Conservation (phyloP, 37 sponge, comb jelly and placozoan species). For the Oscarella lobularis region DNA sequence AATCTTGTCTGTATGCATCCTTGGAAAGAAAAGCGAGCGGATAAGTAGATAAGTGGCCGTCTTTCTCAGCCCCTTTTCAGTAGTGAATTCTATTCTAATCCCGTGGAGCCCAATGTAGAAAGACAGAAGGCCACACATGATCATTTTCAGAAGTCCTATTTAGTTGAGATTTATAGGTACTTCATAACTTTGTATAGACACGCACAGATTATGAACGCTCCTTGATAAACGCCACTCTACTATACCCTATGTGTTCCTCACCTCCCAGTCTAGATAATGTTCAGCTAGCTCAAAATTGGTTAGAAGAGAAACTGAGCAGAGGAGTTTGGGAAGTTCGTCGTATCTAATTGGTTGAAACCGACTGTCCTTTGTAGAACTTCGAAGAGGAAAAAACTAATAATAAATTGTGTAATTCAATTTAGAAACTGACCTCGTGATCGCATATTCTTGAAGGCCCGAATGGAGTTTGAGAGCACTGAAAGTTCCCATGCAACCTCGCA, state of each 20-base stretch:
- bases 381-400: not conserved
- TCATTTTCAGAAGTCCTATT: too few species aligned
- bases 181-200: too few species aligned
- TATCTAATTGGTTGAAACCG: slow-evolving; percentile 68
- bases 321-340: slow-evolving; percentile 63
- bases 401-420: too few species aligned
- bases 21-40: too few species aligned
- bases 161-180: too few species aligned
- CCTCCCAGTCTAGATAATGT: slow-evolving; percentile 91
- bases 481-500: slow-evolving; percentile 97
- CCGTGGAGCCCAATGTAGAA: slow-evolving; percentile 84
- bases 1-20: too few species aligned
- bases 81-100: slow-evolving; percentile 80
- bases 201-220: too few species aligned
- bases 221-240: too few species aligned
- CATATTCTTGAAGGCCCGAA: slow-evolving; percentile 81
- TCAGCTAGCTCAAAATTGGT: slow-evolving; percentile 68
- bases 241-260: too few species aligned
- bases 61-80: slow-evolving; percentile 11
- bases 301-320: slow-evolving; percentile 82
- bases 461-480: slow-evolving; percentile 73
- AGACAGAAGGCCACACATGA: not conserved
- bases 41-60: slow-evolving; percentile 95
- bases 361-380: slow-evolving; percentile 86
- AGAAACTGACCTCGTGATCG: slow-evolving; percentile 77